Evolutionary conservation across 1,140 invertebrate species (phyloP), one percentile per base, ranked within the genome.

Genomic region (Andrena cerasifolii): DNA sequence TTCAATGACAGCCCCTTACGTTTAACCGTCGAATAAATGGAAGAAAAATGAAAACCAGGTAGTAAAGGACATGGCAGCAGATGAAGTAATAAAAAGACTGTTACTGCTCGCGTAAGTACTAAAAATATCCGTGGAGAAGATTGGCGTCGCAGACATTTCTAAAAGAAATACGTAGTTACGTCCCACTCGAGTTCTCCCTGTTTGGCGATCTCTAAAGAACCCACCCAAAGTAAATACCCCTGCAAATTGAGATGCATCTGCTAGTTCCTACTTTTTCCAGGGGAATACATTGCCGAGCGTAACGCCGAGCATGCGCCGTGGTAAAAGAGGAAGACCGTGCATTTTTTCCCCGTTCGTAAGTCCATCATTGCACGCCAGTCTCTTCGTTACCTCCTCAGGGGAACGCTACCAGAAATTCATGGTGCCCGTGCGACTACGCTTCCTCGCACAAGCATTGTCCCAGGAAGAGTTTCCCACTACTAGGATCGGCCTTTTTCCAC

Each of bases 241-340:
- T 18, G n/a, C 6, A 24, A 67, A 67, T 67, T 67, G 47, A 67
- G 28, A 67, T 36, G 65, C 31, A 51, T 10, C 47, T 26, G 6
- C 12, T 2, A 16, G n/a, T n/a, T n/a, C n/a, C 45, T 12, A 18
- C 21, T 36, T 8, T 14, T 51, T 2, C 18, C 47, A 6, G 16
- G 26, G 18, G 3, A n/a, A n/a, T 28, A 31, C n/a, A 16, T 24
- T 53, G 65, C 21, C 10, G 31, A 3, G 65, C 47, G 31, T 67
- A 51, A 67, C 33, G 14, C n/a, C 31, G 14, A 2, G 1, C 21
- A 33, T 6, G 26, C 28, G 5, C 24, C 36, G 21, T 16, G 24
- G 36, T 40, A 10, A 43, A 43, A 43, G 21, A 51, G 47, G 26
- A 43, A 43, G 21, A 51, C 18, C 47, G 18, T 3, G 43, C 33